A percentile compares a stretch with the other conserved stretches of the same genome.
Conservation (phyloP, 2,888 invertebrate genomes). For the Branchipolynoe longqiensis region DNA sequence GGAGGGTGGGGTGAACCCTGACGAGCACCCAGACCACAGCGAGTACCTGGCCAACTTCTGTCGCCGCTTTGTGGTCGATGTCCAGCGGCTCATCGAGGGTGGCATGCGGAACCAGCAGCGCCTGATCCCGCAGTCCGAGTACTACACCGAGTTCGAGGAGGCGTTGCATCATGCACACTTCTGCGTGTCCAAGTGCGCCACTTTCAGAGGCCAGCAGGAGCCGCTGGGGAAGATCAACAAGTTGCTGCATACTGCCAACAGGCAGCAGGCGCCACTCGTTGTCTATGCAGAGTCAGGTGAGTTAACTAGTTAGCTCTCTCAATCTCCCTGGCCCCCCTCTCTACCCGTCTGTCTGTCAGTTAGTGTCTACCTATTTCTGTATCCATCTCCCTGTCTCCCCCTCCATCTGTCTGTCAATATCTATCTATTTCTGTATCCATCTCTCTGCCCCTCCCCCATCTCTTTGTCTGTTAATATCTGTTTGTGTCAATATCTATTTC, state of each 20-base stretch:
- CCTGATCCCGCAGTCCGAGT: conserved; percentile 70
- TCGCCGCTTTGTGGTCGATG: conserved; percentile 69
- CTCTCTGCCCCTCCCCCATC: too few species aligned
- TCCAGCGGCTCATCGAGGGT: conserved; percentile 68
- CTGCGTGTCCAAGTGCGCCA: conserved; percentile 73
- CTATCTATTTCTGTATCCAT: too few species aligned
- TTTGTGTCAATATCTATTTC: too few species aligned
- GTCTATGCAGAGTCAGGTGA: conserved; percentile 74
- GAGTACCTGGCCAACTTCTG: conserved; percentile 73
- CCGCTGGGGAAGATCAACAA: conserved; percentile 65
- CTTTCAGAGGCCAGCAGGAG: conserved; percentile 77
- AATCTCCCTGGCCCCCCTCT: too few species aligned
- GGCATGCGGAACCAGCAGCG: conserved; percentile 67
- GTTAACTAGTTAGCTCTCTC: too few species aligned
- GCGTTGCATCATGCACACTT: conserved; percentile 77
- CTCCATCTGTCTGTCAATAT: too few species aligned
- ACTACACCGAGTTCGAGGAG: conserved; percentile 74
- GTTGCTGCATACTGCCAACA: conserved; percentile 66
- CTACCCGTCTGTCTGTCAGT: too few species aligned
- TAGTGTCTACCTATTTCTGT: too few species aligned
- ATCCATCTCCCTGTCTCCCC: too few species aligned
- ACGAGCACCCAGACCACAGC: conserved; percentile 68
- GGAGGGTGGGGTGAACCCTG: conserved; percentile 69
- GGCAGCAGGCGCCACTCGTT: conserved; percentile 72
- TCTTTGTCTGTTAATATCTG: too few species aligned